A percentile compares a stretch with the other conserved stretches of the same genome.
phyloP scores from a whole-genome alignment of 2,797 vertebrate genomes.

The Sebastes itinus region DNA sequence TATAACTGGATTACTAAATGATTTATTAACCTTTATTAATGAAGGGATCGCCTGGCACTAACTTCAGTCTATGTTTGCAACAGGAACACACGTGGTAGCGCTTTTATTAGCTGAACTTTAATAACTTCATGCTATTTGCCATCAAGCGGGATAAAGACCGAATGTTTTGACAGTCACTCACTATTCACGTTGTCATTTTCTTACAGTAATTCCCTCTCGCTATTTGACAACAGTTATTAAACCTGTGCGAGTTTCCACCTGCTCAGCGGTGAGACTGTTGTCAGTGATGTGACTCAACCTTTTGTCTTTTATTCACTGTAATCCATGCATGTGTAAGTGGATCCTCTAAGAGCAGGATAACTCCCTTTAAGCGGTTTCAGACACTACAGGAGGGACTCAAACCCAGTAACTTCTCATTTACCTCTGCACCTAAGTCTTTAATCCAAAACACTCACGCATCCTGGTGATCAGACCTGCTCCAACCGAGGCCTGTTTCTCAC shows the following conservation, averaged over 20 bases:
- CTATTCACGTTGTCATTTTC: slow-evolving; percentile 23
- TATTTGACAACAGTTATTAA: slow-evolving; percentile 54
- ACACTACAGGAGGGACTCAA: slow-evolving; percentile 69
- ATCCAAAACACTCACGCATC: slow-evolving; percentile 24
- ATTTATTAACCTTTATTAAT: neutral
- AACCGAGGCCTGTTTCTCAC: neutral
- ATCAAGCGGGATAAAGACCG: neutral
- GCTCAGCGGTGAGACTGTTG: slow-evolving; percentile 42
- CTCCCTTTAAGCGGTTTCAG: slow-evolving; percentile 72
- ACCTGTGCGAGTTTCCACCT: slow-evolving; percentile 55
- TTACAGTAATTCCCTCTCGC: slow-evolving; percentile 50
- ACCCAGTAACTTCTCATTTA: slow-evolving; percentile 72
- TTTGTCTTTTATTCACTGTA: slow-evolving; percentile 75
- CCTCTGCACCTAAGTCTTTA: slow-evolving; percentile 49
- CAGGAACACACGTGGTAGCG: neutral
- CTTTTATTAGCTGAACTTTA: neutral
- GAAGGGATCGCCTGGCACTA: neutral
- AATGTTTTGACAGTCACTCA: slow-evolving; percentile 7
- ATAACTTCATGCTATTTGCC: slow-evolving; percentile 13
- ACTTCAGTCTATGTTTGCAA: neutral
- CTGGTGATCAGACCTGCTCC: slow-evolving; percentile 13
- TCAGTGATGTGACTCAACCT: slow-evolving; percentile 57
- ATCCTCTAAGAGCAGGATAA: slow-evolving; percentile 77
- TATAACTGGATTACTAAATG: neutral
- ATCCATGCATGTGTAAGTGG: slow-evolving; percentile 78